Evolutionary conservation across 2,113 vertebrate genomes (phyloP).

Genomic region (Panthera leo): DNA sequence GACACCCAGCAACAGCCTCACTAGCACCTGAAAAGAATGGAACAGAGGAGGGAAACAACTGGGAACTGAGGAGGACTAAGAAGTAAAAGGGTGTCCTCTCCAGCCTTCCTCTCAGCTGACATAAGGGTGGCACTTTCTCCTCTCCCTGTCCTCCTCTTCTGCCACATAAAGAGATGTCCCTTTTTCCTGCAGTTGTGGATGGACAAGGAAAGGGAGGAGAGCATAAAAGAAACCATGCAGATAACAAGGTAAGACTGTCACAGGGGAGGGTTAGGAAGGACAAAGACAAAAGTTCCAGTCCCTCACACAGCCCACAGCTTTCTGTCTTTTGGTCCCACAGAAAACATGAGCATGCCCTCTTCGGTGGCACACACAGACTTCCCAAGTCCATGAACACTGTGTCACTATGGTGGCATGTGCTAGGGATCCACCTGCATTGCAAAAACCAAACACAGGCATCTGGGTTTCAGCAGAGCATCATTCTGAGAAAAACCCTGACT

Average conservation of each 20-base stretch:
- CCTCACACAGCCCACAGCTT: neutral
- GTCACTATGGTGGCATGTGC: neutral
- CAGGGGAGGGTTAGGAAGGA: neutral
- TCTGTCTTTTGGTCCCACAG: neutral
- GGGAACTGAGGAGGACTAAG: neutral
- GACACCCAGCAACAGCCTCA: neutral
- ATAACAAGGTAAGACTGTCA: conserved; percentile 87
- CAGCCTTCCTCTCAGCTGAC: neutral
- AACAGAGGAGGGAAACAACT: neutral
- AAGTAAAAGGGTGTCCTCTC: neutral
- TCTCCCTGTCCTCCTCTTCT: neutral
- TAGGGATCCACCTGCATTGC: neutral
- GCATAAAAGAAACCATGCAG: conserved; percentile 75
- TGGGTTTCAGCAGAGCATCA: neutral
- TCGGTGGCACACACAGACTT: neutral
- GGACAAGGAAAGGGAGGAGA: conserved; percentile 73
- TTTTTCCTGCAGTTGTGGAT: conserved; percentile 86
- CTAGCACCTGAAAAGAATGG: neutral
- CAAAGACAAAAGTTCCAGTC: neutral
- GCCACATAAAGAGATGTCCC: neutral
- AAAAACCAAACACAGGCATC: neutral
- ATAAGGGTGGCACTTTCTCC: neutral
- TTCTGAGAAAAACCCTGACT: neutral
- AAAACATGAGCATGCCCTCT: neutral
- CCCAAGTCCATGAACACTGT: neutral